Percentiles rank a stretch among this genome's conserved stretches.
phyloP scores from a whole-genome alignment of 2,113 vertebrate genomes.

The Pluvianellus socialis region DNA sequence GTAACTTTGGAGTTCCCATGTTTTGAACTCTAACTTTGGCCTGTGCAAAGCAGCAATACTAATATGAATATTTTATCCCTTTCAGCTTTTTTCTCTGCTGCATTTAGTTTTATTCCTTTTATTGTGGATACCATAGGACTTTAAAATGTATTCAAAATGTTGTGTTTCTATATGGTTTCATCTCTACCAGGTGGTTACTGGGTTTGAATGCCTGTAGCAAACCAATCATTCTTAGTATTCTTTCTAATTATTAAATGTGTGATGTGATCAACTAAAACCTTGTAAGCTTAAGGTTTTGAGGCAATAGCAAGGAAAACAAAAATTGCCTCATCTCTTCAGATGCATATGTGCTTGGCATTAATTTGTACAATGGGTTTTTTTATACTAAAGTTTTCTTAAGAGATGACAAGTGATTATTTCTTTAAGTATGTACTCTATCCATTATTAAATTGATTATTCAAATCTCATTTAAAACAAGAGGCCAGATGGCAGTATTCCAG shows the following conservation, averaged over 20 bases:
- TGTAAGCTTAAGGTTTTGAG: constrained; percentile 5
- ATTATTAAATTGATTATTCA: constrained; percentile 84
- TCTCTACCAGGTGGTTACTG: neutral
- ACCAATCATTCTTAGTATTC: neutral
- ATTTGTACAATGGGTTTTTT: constrained; percentile 26
- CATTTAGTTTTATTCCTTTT: neutral
- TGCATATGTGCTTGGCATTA: constrained; percentile 19
- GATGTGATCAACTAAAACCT: constrained; percentile 22
- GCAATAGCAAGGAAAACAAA: constrained; percentile 43
- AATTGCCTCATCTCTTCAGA: neutral
- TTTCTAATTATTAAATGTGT: constrained; percentile 16
- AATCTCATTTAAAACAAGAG: constrained; percentile 79
- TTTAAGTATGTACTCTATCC: constrained; percentile 73
- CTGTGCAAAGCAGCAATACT: neutral
- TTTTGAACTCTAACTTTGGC: neutral
- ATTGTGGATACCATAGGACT: neutral
- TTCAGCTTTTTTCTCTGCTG: neutral
- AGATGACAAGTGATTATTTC: constrained; percentile 76
- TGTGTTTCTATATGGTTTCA: neutral
- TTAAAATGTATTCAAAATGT: neutral
- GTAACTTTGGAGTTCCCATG: neutral
- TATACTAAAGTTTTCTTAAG: constrained; percentile 46
- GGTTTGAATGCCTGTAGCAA: constrained; percentile 16
- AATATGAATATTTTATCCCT: neutral
- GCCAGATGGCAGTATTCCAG: constrained; percentile 82